Evolutionary conservation across 1,140 invertebrate species (phyloP).

Genomic region (Heliconius melpomene): DNA sequence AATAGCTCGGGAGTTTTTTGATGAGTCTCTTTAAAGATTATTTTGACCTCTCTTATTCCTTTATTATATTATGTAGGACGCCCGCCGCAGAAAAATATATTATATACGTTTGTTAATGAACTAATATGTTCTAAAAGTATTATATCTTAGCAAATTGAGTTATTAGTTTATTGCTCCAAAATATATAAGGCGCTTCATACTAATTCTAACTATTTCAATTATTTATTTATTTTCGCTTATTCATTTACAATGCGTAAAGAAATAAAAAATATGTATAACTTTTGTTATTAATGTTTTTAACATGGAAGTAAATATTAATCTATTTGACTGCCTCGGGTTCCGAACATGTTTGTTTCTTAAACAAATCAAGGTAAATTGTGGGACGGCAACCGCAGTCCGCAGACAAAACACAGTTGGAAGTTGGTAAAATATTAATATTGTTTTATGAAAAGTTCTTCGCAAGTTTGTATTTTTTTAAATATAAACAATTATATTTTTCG

Average conservation of each 20-base stretch:
- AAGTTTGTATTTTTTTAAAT: no score
- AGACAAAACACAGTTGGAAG: background rate
- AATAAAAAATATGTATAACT: no score
- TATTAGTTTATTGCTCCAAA: background rate
- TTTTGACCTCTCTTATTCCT: slow-evolving; percentile 11
- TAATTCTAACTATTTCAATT: no score
- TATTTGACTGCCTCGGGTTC: background rate
- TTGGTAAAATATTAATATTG: background rate
- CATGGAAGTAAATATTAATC: background rate
- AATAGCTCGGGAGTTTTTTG: slow-evolving; percentile 30
- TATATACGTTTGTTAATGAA: background rate
- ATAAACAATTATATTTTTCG: no score
- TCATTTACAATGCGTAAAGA: no score
- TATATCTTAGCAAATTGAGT: background rate
- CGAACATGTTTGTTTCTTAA: background rate
- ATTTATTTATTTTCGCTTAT: no score
- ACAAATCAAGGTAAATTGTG: background rate
- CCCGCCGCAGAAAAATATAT: background rate
- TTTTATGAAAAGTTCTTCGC: background rate
- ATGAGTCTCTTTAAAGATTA: slow-evolving; percentile 24
- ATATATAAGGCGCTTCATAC: background rate
- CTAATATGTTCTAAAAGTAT: background rate
- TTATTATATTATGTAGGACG: background rate
- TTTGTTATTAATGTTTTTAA: no score
- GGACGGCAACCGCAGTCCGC: background rate